These are phyloP conservation scores for Menidia menidia DNA, from an alignment of 2,797 vertebrate species.

Conservation along the genomic window DNA sequence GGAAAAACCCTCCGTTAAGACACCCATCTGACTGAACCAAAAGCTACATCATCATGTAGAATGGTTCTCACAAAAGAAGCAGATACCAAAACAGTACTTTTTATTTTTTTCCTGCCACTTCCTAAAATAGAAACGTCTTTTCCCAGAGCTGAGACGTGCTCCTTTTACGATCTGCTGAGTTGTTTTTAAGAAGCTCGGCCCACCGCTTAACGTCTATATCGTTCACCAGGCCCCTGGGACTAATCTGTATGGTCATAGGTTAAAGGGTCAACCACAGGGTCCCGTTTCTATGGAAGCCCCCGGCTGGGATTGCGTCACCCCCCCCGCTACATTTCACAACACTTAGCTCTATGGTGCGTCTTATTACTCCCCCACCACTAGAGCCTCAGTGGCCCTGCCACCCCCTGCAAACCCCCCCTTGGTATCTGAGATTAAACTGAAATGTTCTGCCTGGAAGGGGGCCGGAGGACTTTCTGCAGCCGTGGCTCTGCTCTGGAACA, in stretches of 20 bases:
- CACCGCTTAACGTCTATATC: slow-evolving; percentile 22
- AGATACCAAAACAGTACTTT: neutral
- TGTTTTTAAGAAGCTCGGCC: slow-evolving; percentile 12
- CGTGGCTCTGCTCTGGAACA: slow-evolving; percentile 56
- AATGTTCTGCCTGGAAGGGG: slow-evolving; percentile 50
- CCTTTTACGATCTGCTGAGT: neutral
- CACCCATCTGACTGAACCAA: neutral
- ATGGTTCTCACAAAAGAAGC: too few relatives aligned
- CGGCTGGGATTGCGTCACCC: slow-evolving; percentile 48
- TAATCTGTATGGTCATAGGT: slow-evolving; percentile 72
- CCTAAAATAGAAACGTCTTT: slow-evolving; percentile 4
- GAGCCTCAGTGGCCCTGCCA: neutral
- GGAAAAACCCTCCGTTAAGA: neutral
- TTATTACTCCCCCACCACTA: slow-evolving; percentile 58
- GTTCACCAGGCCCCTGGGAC: slow-evolving; percentile 58
- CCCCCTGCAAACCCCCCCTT: slow-evolving; percentile 18
- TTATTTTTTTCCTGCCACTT: neutral
- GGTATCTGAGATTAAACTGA: slow-evolving; percentile 64
- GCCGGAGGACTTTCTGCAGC: slow-evolving; percentile 46
- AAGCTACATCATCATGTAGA: neutral
- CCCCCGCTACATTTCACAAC: slow-evolving; percentile 45
- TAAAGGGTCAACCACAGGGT: slow-evolving; percentile 67
- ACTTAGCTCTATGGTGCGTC: slow-evolving; percentile 57
- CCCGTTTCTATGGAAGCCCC: slow-evolving; percentile 56
- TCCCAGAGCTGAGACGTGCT: neutral